phyloP scores from a whole-genome alignment of 1,140 invertebrate genomes.

The Dufourea novaeangliae region DNA sequence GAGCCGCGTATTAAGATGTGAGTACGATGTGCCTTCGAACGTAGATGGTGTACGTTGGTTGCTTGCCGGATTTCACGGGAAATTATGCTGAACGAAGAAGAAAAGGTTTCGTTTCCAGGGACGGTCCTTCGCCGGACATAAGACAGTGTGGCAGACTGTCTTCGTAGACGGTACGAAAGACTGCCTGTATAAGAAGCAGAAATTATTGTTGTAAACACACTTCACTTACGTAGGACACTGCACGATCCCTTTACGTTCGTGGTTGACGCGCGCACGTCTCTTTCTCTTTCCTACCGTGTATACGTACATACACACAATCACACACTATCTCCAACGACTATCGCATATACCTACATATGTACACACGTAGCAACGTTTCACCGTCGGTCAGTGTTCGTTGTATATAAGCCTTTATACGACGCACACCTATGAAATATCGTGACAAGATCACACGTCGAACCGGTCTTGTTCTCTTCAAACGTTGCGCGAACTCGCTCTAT shows the following conservation, averaged over 20 bases:
- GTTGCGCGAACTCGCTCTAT: not conserved
- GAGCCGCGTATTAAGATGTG: slow-evolving; percentile 66
- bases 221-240: slow-evolving; percentile 16
- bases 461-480: slow-evolving; percentile 52
- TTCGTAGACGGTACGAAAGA: slow-evolving; percentile 33
- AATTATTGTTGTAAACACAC: slow-evolving; percentile 55
- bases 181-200: slow-evolving; percentile 28
- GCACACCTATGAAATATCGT: slow-evolving; percentile 15
- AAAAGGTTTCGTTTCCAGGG: slow-evolving; percentile 45
- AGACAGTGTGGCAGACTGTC: slow-evolving; percentile 29
- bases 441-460: slow-evolving; percentile 53
- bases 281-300: slow-evolving; percentile 23
- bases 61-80: slow-evolving; percentile 21
- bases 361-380: slow-evolving; percentile 8
- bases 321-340: too few relatives aligned
- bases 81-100: slow-evolving; percentile 39
- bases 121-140: slow-evolving; percentile 28
- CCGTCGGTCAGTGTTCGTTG: not conserved
- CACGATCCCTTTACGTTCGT: slow-evolving; percentile 5
- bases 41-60: not conserved
- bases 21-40: slow-evolving; percentile 48
- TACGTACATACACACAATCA: not conserved
- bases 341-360: not conserved
- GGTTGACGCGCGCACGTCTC: slow-evolving; percentile 30
- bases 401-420: slow-evolving; percentile 11